These are phyloP conservation scores for Probosciger aterrimus DNA, from an alignment of 2,113 vertebrate genomes.

Conservation along the genomic window DNA sequence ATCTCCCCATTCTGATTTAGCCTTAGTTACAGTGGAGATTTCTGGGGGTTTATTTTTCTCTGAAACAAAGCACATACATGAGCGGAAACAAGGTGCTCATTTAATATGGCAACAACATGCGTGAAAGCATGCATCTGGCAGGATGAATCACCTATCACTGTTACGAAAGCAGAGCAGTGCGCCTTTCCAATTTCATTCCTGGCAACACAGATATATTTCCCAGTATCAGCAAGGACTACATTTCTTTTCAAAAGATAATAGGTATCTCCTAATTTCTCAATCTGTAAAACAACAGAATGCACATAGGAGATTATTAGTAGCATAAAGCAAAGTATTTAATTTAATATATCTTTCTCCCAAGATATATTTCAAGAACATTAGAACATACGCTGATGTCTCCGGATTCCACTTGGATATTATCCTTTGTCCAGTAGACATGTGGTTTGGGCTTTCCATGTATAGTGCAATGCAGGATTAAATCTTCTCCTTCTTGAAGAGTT, in stretches of 20 bases:
- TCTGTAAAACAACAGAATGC: constrained; percentile 37
- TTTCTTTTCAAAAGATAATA: constrained; percentile 64
- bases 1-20: constrained; percentile 13
- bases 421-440: constrained; percentile 51
- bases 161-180: constrained; percentile 43
- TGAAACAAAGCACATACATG: constrained; percentile 27
- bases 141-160: constrained; percentile 45
- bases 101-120: not conserved
- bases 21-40: not conserved
- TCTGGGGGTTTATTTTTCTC: not conserved
- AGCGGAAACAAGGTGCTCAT: not conserved
- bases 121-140: not conserved
- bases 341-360: not conserved
- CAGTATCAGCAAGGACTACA: constrained; percentile 34
- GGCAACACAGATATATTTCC: constrained; percentile 53
- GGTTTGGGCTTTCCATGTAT: constrained; percentile 40
- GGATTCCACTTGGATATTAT: constrained; percentile 16
- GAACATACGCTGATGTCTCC: constrained; percentile 22
- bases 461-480: constrained; percentile 47
- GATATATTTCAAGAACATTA: not conserved
- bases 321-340: not conserved
- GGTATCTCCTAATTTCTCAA: constrained; percentile 54
- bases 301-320: not conserved
- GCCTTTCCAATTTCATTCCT: constrained; percentile 57
- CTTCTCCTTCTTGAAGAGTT: constrained; percentile 57